Base-by-base conservation (phyloP, 2,888 invertebrate species). In the Limnephilus rhombicus region DNA sequence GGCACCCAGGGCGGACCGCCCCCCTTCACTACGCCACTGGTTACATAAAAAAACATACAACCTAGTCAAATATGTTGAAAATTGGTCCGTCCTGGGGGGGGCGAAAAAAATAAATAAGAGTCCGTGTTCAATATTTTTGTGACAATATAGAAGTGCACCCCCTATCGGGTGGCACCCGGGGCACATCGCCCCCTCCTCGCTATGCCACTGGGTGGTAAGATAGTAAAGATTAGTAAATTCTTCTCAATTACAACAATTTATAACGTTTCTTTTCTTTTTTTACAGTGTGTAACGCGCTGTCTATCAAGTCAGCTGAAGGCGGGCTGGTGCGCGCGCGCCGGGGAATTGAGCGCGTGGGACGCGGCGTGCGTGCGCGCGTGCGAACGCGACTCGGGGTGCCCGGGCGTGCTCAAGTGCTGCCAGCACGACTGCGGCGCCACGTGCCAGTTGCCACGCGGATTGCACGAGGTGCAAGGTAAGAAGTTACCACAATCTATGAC, bases 361-460 rank as follows among this genome's bases (percentile, higher is more conserved):
- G 96, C 96, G 0, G 97, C 97, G 0, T 97, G 97, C 94, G 95
- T 97, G 90, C 95, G 96, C 85, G 96, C 97, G 3, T 97, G 97
- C 94, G 95, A 95, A 93, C 94, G 95, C n/a, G 98, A 98, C 94
- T 96, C 96, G 0, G 97, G 98, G 94, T 98, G 98, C 94, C 96
- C 97, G 15, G 97, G 97, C 93, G 96, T 97, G 1, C 96, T 97
- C 92, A 97, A 98, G 94, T 98, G 98, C 94, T 98, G 98, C 94
- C 96, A 96, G 80, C 97, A 97, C 93, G 95, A 96, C 41, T 98
- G 98, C 94, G 98, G 98, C 0, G 96, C 97, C 34, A 97, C 97
- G 37, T 98, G 98, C 94, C 97, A 97, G 94, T 96, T 97, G 53
- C 97, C 98, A 0, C 94, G 96, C 11, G 97, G 97, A 92, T 95